Percentiles rank a stretch among this genome's conserved stretches.
Evolutionary conservation across 2,797 vertebrate genomes (phyloP).

Genomic region (Fistularia commersonii): DNA sequence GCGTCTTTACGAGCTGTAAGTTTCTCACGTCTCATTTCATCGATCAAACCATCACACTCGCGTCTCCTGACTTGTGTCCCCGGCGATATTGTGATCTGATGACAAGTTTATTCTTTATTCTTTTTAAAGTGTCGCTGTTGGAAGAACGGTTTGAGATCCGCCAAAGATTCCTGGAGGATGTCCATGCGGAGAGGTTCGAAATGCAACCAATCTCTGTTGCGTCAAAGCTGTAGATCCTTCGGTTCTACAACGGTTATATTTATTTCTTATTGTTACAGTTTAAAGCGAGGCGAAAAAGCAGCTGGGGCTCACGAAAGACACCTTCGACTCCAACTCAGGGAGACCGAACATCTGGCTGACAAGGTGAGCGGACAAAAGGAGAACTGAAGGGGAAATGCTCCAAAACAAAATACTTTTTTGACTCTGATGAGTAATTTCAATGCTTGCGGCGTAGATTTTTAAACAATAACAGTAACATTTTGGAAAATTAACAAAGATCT

Average conservation of each 20-base stretch:
- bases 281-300: constrained; percentile 26
- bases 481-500: no score
- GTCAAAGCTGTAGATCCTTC: neutral
- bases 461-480: no score
- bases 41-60: no score
- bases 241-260: no score
- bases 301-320: constrained; percentile 15
- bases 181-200: constrained; percentile 53
- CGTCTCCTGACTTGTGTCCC: no score
- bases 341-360: constrained; percentile 63
- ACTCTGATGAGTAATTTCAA: no score
- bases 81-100: no score
- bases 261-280: constrained; percentile 28
- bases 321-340: constrained; percentile 62
- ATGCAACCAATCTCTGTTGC: neutral
- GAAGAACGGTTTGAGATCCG: constrained; percentile 66
- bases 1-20: constrained; percentile 68
- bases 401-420: no score
- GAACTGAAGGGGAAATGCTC: neutral
- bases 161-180: constrained; percentile 54
- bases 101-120: neutral
- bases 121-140: constrained; percentile 62
- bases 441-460: no score
- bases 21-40: neutral
- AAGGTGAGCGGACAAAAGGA: constrained; percentile 48